These are phyloP conservation scores for Arbacia lixula DNA, from an alignment of 53 echinoderm and acorn worm genomes.

Conservation along the genomic window DNA sequence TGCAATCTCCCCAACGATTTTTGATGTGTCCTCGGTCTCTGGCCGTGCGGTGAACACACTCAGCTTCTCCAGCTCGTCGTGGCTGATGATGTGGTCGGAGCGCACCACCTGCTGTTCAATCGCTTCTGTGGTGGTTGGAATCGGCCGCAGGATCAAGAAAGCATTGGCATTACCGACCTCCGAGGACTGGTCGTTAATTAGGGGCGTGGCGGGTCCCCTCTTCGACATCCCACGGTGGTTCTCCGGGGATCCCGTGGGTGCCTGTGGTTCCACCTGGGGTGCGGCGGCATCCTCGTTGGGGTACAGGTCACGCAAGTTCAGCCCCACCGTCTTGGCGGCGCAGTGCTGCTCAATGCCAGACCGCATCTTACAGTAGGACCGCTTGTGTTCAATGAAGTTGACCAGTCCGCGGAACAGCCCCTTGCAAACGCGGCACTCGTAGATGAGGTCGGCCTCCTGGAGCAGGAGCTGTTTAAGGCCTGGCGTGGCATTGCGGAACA, in stretches of 20 bases:
- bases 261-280: conserved; percentile 65
- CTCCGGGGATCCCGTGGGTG: conserved; percentile 13
- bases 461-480: conserved; percentile 74
- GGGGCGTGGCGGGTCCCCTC: background rate
- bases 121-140: conserved; percentile 83
- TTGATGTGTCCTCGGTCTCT: conserved; percentile 76
- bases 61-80: conserved; percentile 80
- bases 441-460: conserved; percentile 88
- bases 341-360: conserved; percentile 45
- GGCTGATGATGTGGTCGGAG: conserved; percentile 79
- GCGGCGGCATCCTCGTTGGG: conserved; percentile 64
- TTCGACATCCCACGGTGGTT: conserved; percentile 24
- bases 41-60: conserved; percentile 68
- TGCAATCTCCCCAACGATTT: conserved; percentile 94
- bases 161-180: conserved; percentile 55
- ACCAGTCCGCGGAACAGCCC: conserved; percentile 86
- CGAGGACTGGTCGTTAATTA: conserved; percentile 40
- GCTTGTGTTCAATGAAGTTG: conserved; percentile 96
- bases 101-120: conserved; percentile 88
- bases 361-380: conserved; percentile 75
- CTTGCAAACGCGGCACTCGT: conserved; percentile 88
- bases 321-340: conserved; percentile 29
- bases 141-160: conserved; percentile 73
- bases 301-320: conserved; percentile 63
- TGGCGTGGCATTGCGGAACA: conserved; percentile 80